phyloP scores from a whole-genome alignment of 2,888 invertebrate genomes.

The Synergus japonicus region DNA sequence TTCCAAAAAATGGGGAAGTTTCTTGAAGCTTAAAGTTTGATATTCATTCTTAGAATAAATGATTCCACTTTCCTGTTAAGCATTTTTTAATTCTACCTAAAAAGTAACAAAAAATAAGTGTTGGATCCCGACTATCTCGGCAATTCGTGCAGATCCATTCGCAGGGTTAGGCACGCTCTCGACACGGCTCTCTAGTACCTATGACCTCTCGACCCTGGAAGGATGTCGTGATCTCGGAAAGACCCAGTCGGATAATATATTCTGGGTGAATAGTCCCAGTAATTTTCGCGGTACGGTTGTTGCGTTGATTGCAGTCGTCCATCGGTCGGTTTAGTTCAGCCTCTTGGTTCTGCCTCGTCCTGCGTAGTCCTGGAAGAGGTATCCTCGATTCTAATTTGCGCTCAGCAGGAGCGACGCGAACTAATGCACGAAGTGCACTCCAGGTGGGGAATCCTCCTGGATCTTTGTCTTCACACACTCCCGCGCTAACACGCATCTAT shows the following conservation, averaged over 20 bases:
- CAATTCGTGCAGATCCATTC: conserved; percentile 22
- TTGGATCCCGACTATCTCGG: conserved; percentile 1
- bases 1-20: no score
- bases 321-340: conserved; percentile 60
- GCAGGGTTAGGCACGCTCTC: conserved; percentile 14
- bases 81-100: no score
- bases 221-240: conserved; percentile 44
- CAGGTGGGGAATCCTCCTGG: conserved; percentile 66
- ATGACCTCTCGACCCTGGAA: background rate
- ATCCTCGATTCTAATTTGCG: conserved; percentile 73
- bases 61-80: no score
- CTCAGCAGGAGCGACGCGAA: conserved; percentile 75
- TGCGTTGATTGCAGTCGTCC: conserved; percentile 75
- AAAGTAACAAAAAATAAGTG: background rate
- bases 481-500: conserved; percentile 74
- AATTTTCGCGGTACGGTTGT: conserved; percentile 73
- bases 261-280: conserved; percentile 68
- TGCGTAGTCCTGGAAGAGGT: background rate
- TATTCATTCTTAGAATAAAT: no score
- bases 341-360: conserved; percentile 27
- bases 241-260: conserved; percentile 65
- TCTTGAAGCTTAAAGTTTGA: no score
- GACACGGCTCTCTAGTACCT: conserved; percentile 30
- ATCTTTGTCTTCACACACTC: conserved; percentile 73
- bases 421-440: conserved; percentile 73